These are phyloP conservation scores for Mus spretus DNA, from an alignment of 2,797 vertebrate species.

Conservation along the genomic window DNA sequence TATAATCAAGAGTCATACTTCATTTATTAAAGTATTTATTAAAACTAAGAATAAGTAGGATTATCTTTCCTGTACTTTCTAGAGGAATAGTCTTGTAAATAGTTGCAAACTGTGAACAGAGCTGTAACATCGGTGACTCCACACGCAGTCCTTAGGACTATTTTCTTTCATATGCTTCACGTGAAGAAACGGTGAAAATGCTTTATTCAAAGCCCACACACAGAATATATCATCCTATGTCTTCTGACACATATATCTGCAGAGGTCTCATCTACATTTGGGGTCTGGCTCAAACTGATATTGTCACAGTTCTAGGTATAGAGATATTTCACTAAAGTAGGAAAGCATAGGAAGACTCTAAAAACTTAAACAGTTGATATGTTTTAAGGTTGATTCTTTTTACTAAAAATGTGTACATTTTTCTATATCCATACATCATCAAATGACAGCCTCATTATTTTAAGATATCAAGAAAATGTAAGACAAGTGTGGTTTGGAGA, in stretches of 20 bases:
- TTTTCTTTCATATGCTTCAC: slow-evolving; percentile 7
- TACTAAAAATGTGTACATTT: neutral
- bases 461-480: slow-evolving; percentile 17
- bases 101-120: neutral
- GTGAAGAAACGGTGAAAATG: slow-evolving; percentile 1
- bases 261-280: neutral
- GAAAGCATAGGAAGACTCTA: slow-evolving; percentile 31
- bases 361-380: neutral
- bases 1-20: neutral
- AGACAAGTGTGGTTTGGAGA: neutral
- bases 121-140: neutral
- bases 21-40: slow-evolving; percentile 9
- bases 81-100: neutral
- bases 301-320: neutral
- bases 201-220: slow-evolving; percentile 31
- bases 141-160: neutral
- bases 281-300: neutral
- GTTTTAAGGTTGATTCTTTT: neutral
- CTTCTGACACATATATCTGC: neutral
- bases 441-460: slow-evolving; percentile 44
- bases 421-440: neutral
- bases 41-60: neutral
- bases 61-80: neutral
- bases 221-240: neutral
- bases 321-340: slow-evolving; percentile 43